phyloP scores from a whole-genome alignment of 2,888 invertebrate species.

The Steromphala cineraria region DNA sequence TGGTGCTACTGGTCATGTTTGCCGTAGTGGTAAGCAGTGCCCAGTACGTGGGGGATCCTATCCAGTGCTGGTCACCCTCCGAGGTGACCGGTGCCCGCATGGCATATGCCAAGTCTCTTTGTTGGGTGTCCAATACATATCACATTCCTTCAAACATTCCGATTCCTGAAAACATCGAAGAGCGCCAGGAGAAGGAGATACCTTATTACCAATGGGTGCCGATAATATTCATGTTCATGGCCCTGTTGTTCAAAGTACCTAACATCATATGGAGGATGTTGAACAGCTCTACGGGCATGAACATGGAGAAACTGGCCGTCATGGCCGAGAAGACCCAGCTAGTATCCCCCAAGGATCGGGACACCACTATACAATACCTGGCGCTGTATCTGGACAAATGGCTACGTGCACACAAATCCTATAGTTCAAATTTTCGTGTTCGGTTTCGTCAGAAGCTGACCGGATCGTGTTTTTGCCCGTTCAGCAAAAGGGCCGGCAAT shows the following conservation, averaged over 20 bases:
- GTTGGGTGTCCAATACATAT: slow-evolving; percentile 69
- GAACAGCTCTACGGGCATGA: slow-evolving; percentile 56
- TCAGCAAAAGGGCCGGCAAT: slow-evolving; percentile 65
- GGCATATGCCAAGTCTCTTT: slow-evolving; percentile 57
- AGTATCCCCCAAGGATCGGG: slow-evolving; percentile 53
- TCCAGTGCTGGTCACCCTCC: slow-evolving; percentile 63
- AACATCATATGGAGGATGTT: slow-evolving; percentile 61
- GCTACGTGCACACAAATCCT: slow-evolving; percentile 61
- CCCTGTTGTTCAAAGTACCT: slow-evolving; percentile 63
- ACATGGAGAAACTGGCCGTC: slow-evolving; percentile 58
- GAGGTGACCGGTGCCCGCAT: slow-evolving; percentile 57
- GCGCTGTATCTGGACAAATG: slow-evolving; percentile 63
- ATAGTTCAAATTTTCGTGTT: slow-evolving; percentile 56
- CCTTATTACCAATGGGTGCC: slow-evolving; percentile 70
- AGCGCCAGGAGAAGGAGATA: slow-evolving; percentile 56
- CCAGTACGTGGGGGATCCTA: slow-evolving; percentile 62
- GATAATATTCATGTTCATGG: slow-evolving; percentile 65
- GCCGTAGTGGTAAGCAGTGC: slow-evolving; percentile 63
- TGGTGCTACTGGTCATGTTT: slow-evolving; percentile 59
- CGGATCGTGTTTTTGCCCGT: slow-evolving; percentile 59
- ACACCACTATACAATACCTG: slow-evolving; percentile 53
- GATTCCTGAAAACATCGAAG: slow-evolving; percentile 51
- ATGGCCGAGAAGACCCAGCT: slow-evolving; percentile 63
- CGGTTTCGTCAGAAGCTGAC: slow-evolving; percentile 53
- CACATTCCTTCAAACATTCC: slow-evolving; percentile 59